Conservation (phyloP, 2,888 invertebrate genomes). For the Eueremaeus valkanovi region DNA sequence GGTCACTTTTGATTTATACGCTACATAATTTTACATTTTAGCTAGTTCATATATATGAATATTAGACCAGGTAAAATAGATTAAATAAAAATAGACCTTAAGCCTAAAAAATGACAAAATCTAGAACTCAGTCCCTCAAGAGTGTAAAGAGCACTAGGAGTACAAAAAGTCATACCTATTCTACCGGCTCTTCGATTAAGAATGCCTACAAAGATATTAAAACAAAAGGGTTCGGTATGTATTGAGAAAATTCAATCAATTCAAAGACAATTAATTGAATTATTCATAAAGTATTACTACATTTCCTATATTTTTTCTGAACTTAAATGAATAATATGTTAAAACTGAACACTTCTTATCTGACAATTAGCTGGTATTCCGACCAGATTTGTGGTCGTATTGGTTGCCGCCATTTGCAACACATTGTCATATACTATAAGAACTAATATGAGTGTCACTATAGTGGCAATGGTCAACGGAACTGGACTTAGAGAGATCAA, state of each 20-base stretch:
- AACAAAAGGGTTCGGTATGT: conserved; percentile 20
- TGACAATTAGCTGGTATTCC: conserved; percentile 30
- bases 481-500: neutral
- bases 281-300: too few species aligned
- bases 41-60: too few species aligned
- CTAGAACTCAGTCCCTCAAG: conserved; percentile 33
- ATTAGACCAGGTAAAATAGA: too few species aligned
- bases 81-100: neutral
- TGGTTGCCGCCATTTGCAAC: conserved; percentile 38
- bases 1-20: too few species aligned
- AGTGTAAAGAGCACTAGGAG: conserved; percentile 26
- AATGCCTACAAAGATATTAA: conserved; percentile 9
- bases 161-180: neutral
- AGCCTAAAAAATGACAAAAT: conserved; percentile 24
- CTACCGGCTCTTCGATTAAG: neutral
- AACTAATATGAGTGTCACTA: conserved; percentile 41
- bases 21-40: too few species aligned
- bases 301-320: neutral
- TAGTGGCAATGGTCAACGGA: conserved; percentile 42
- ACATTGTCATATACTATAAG: conserved; percentile 39
- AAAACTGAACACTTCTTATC: neutral
- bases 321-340: neutral
- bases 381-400: conserved; percentile 36
- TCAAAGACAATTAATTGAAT: too few species aligned
- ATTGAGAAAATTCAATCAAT: too few species aligned